Conservation (phyloP, 2,888 invertebrate species). For the Callyntrura guangdongensis region DNA sequence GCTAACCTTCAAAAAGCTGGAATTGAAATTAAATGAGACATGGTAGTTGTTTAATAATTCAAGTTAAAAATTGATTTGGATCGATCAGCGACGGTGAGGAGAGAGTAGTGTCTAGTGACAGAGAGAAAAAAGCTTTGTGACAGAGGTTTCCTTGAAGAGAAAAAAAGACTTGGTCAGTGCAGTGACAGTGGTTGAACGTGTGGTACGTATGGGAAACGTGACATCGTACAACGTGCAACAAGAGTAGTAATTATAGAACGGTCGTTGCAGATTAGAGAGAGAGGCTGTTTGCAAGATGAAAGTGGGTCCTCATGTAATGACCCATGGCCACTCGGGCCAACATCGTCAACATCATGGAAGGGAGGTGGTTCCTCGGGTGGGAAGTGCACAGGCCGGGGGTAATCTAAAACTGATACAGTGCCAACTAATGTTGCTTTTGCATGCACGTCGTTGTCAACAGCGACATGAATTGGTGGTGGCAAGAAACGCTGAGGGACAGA, state of each 20-base stretch:
- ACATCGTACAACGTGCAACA: background rate
- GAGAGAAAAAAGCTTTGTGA: background rate
- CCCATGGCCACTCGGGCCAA: conserved; percentile 58
- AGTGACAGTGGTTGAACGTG: conserved; percentile 4
- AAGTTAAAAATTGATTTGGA: background rate
- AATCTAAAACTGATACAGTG: conserved; percentile 88
- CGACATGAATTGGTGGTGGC: conserved; percentile 63
- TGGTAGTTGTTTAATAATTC: background rate
- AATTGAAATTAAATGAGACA: background rate
- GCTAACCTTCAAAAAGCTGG: background rate
- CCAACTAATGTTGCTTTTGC: conserved; percentile 79
- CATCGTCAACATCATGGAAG: conserved; percentile 29
- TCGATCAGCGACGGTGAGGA: background rate
- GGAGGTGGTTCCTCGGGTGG: conserved; percentile 69
- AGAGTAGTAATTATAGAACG: too few species aligned
- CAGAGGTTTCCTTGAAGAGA: background rate
- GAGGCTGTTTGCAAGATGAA: conserved; percentile 58
- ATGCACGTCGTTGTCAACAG: conserved; percentile 72
- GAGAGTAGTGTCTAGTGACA: conserved; percentile 27
- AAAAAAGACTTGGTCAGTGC: background rate
- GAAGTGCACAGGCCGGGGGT: conserved; percentile 69
- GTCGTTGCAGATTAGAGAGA: background rate
- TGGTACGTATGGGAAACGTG: conserved; percentile 18
- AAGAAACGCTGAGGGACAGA: background rate
- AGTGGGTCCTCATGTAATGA: conserved; percentile 76